Base-by-base conservation (phyloP, 2,888 invertebrate genomes). In the Xiphydria camelus region DNA sequence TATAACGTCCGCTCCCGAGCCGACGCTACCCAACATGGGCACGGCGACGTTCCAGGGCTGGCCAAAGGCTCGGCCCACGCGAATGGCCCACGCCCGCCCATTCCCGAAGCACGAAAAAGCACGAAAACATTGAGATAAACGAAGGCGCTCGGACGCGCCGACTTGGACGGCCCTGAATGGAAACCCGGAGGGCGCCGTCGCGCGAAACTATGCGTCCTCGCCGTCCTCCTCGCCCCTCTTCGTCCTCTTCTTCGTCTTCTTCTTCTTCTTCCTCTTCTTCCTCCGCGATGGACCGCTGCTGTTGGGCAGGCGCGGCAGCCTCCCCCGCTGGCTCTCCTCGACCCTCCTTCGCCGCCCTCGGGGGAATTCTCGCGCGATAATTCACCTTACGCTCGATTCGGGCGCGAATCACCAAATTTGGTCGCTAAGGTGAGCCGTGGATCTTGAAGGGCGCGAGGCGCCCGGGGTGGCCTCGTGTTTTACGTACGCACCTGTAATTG, bases 11-110 rank as follows among this genome's bases (percentile, higher is more conserved):
- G 67, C 63, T 59, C 61, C 55, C 57, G 51, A 53, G 36, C 53
- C 59, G 61, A 59, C 64, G 70, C 61, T 69, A 71, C 72, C 72
- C 66, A 72, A 71, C 64, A 70, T 72, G 72, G 73, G 69, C 71
- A 72, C 69, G 68, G 61, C 55, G 67, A 70, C 65, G 69, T 64
- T 70, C 70, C 68, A 72, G 71, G 70, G 70, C 64, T 71, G 64
- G 66, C 70, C 69, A 70, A 64, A 56, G 58, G 48, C 42, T 58
- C 69, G 66, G 61, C 73, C 71, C 71, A 73, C 72, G 68, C 66
- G 42, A 47, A 40, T 43, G 51, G 51, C 60, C 60, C 60, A 61
- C 62, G 59, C 61, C 54, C 56, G 54, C 38, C 9, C 14, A 31
- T 26, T 10, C 22, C 29, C 17, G 37, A 38, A 43, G 43, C 47